Base-by-base conservation (phyloP, 2,888 invertebrate species). In the Desoria tigrina region DNA sequence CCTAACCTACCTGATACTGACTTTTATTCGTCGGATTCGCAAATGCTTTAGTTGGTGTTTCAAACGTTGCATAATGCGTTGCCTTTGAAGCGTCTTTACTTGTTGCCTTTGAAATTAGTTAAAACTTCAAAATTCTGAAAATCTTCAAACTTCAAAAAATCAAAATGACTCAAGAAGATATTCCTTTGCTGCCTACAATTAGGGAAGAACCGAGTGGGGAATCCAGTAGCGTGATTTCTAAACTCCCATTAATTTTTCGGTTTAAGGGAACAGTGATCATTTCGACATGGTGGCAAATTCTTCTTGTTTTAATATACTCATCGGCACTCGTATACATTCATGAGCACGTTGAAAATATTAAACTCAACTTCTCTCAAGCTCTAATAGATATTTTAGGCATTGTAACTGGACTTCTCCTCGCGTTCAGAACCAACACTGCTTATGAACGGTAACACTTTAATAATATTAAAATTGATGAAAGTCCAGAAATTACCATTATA, bases 331-430 rank as follows among this genome's bases (percentile, higher is more conserved):
- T 67, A 2, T 50, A 16, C 16, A 24, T 61, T 4, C 62, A 63
- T 27, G 62, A 64, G 37, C 45, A 53, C 50, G 65, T 70, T 11
- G 59, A 60, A 14, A 60, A 39, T 4, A 18, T 56, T 6, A 27
- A 56, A 42, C 58, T 69, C 26, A 64, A 59, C 21, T 66, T 69
- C 55, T 65, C 70, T 3, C 66, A 66, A 50, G 62, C 72, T 1
- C 60, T 75, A 1, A 69, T 75, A 24, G 73, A 73, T 7, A 65
- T 75, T 2, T 57, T 75, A 37, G 73, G 72, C 26, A 71, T 72
- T 49, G 75, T 71, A 9, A 75, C 72, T 1, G 75, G 73, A 2
- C 51, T 75, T 4, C 66, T 75, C 2, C 61, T 75, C 2, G 58
- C 58, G 42, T 58, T 58, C 28, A 23, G 58, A 24, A 58, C 58